Percentiles rank a stretch among this genome's conserved stretches.
phyloP scores from a whole-genome alignment of 2,113 vertebrate genomes.

The Aphelocoma coerulescens region DNA sequence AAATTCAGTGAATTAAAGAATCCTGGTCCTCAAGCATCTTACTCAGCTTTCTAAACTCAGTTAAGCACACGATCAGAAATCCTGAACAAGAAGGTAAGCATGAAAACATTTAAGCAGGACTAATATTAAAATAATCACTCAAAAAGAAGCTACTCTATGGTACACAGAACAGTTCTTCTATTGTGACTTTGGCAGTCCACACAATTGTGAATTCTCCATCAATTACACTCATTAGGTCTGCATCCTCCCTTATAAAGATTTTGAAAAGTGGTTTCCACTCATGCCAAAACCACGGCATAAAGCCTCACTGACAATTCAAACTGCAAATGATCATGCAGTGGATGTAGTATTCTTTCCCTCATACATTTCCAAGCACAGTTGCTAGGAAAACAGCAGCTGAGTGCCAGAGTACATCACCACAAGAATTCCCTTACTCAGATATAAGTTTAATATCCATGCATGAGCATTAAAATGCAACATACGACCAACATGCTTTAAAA shows the following conservation, averaged over 20 bases:
- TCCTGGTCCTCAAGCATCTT: neutral
- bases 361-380: neutral
- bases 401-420: neutral
- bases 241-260: neutral
- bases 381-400: neutral
- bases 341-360: neutral
- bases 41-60: neutral
- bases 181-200: neutral
- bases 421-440: neutral
- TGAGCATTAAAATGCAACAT: neutral
- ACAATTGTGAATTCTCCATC: neutral
- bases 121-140: neutral
- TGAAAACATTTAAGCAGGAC: neutral
- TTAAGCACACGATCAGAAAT: neutral
- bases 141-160: neutral
- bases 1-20: neutral
- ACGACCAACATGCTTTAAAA: accelerated
- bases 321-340: neutral
- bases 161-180: neutral
- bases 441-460: neutral
- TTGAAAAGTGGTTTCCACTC: neutral
- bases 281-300: neutral
- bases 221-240: neutral
- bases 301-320: neutral
- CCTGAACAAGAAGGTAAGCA: neutral